Conservation (phyloP, 1,140 invertebrate species). For the Cydia splendana region DNA sequence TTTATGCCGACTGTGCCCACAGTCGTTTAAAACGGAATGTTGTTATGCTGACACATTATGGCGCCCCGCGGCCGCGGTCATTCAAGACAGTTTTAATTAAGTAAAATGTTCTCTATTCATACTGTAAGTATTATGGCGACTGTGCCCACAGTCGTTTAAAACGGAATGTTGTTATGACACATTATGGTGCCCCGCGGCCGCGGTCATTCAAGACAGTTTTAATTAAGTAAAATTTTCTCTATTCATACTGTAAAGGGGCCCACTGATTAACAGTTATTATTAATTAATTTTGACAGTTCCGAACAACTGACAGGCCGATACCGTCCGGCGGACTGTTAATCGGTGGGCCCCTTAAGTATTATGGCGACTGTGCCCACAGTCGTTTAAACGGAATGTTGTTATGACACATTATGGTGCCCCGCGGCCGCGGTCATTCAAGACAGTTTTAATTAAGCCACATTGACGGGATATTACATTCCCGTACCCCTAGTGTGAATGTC, state of each 20-base stretch:
- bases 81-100: background rate
- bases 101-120: no score
- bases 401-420: background rate
- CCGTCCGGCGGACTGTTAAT: no score
- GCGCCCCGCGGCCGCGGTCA: no score
- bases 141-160: background rate
- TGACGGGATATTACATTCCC: background rate
- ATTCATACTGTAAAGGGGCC: no score
- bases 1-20: no score
- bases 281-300: no score
- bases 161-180: slow-evolving; percentile 7
- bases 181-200: background rate
- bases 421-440: background rate
- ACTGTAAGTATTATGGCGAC: no score
- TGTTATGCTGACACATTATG: slow-evolving; percentile 7
- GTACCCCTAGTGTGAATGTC: background rate
- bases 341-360: no score
- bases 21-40: background rate
- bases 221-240: no score
- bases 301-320: no score
- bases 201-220: background rate
- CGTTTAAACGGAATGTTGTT: background rate
- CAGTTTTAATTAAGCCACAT: background rate
- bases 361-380: background rate
- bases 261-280: no score